Percentiles rank a stretch among this genome's conserved stretches.
These are phyloP conservation scores for Harpalus rubripes DNA, from an alignment of 2,888 invertebrate genomes.

Conservation along the genomic window DNA sequence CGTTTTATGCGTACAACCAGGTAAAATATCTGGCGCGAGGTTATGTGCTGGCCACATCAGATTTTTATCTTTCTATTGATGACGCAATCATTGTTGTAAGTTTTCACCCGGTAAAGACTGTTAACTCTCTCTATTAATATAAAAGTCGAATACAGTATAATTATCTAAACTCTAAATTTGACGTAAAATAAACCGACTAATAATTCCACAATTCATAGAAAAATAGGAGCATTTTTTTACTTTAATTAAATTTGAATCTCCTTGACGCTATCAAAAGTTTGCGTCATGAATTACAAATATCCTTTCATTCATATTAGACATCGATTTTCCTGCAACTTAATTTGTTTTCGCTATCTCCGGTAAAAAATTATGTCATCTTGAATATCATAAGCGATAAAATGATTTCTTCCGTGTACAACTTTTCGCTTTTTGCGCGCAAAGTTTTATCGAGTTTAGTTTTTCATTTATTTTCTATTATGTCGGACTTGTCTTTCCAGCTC, in stretches of 20 bases:
- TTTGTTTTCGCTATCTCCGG: constrained; percentile 4
- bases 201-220: too few species aligned
- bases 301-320: constrained; percentile 10
- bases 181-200: too few species aligned
- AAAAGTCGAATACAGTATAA: too few species aligned
- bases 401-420: constrained; percentile 34
- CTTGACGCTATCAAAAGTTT: not conserved
- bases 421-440: constrained; percentile 36
- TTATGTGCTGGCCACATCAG: too few species aligned
- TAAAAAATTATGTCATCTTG: constrained; percentile 29
- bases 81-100: too few species aligned
- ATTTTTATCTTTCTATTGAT: too few species aligned
- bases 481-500: constrained; percentile 69
- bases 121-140: too few species aligned
- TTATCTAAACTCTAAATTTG: too few species aligned
- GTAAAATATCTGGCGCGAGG: too few species aligned
- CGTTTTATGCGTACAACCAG: too few species aligned
- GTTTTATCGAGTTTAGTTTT: constrained; percentile 63
- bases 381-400: constrained; percentile 49
- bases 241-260: constrained; percentile 4
- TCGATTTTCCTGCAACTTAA: constrained; percentile 8
- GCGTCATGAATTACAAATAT: not conserved
- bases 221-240: not conserved
- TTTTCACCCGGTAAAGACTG: too few species aligned
- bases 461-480: constrained; percentile 60